Conservation (phyloP, 2,113 vertebrate genomes). For the Albula goreensis region DNA sequence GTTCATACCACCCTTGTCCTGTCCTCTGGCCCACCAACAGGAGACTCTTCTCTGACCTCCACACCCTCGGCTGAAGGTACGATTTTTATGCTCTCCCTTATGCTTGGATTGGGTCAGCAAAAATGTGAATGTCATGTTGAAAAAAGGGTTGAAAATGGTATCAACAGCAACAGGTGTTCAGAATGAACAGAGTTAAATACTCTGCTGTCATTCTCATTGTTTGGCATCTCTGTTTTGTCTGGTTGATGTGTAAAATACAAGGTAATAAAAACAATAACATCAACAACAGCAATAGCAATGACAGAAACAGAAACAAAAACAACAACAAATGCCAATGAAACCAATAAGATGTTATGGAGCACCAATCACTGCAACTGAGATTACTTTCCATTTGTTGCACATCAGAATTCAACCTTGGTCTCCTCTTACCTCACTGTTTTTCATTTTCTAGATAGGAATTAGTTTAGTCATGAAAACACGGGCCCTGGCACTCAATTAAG, state of each 20-base stretch:
- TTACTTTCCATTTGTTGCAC: neutral
- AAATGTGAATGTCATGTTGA: neutral
- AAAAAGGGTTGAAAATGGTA: slow-evolving; percentile 33
- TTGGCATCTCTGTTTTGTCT: slow-evolving; percentile 59
- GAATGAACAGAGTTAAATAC: slow-evolving; percentile 75
- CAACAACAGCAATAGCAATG: neutral
- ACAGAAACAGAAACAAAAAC: neutral
- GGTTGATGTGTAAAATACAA: neutral
- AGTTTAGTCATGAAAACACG: neutral
- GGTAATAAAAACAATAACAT: neutral
- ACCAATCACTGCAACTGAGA: neutral
- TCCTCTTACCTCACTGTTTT: neutral
- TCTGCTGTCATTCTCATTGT: slow-evolving; percentile 78
- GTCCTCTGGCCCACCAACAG: slow-evolving; percentile 67
- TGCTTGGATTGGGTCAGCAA: slow-evolving; percentile 48
- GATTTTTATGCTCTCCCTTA: slow-evolving; percentile 63
- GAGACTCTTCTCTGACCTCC: slow-evolving; percentile 59
- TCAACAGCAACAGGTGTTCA: slow-evolving; percentile 54
- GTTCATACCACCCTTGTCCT: slow-evolving; percentile 63
- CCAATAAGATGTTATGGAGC: neutral
- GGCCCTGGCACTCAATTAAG: neutral
- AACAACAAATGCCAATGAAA: neutral
- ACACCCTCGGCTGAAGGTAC: slow-evolving; percentile 66
- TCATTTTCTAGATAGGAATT: neutral
- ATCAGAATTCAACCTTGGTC: neutral